Base-by-base conservation (phyloP, 2,888 invertebrate species). In the Zygothrica quintamaculata region DNA sequence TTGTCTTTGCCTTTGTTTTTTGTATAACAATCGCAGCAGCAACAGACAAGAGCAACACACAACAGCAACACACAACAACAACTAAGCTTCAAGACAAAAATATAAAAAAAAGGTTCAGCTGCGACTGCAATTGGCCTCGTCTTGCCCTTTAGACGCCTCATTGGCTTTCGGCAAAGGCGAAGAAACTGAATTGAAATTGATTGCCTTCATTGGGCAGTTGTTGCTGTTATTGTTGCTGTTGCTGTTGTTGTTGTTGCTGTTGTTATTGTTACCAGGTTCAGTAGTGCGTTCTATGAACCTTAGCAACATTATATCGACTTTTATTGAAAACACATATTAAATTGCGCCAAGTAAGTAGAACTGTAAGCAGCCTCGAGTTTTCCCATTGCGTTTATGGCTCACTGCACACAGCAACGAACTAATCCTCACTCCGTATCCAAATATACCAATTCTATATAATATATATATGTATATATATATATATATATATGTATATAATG, bases 141-240 rank as follows among this genome's bases (percentile, higher is more conserved):
- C 69, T 68, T 82, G 77, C 79, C 82, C 77, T 77, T 73, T 74
- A 53, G 68, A 85, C 78, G 82, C 69, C 71, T 82, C 82, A 85
- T 84, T 84, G 86, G 79, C 74, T 84, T 71, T 67, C 44, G 59
- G 58, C 51, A 73, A 77, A 67, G 66, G 73, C 65, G 65, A 67
- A 62, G 55, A 81, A 78, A 76, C 60, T 78, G 76, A 84, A 80
- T 84, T 78, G 84, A 80, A 84, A 86, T 80, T 84, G 82, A 84
- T 85, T 85, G 80, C 67, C 80, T 80, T 79, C 76, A 85, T 82
- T 75, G 72, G 64, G 33, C 18, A 22, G 44, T 48, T 48, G 52
- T 60, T 42, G 52, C 37, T 53, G 16, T 42, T 55, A 37, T n/a
- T n/a, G n/a, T n/a, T n/a, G n/a, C n/a, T n/a, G n/a, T n/a, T n/a